phyloP scores from a whole-genome alignment of 2,888 invertebrate species.

The Tipula helvola region DNA sequence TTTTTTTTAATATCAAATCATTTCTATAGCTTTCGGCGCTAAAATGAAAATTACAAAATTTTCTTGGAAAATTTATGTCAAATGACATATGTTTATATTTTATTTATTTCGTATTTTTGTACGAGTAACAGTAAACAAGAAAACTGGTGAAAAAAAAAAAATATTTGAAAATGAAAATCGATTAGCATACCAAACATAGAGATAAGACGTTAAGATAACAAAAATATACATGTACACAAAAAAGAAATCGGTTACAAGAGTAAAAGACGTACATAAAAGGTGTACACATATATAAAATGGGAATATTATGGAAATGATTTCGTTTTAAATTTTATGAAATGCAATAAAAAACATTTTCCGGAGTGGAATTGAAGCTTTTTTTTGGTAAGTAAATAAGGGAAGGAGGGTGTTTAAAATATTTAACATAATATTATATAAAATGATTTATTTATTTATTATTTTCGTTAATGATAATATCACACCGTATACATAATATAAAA shows the following conservation, averaged over 20 bases:
- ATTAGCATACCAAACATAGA: neutral
- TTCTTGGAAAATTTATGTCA: neutral
- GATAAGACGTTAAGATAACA: neutral
- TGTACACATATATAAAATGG: neutral
- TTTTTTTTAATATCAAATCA: neutral
- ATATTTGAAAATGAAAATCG: neutral
- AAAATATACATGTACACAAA: neutral
- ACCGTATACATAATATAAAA: neutral
- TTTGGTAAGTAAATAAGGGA: neutral
- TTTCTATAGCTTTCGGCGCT: neutral
- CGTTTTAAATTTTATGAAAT: neutral
- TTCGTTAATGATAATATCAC: neutral
- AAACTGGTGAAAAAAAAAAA: neutral
- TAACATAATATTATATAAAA: neutral
- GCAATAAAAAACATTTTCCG: neutral
- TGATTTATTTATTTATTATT: neutral
- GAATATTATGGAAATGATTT: neutral
- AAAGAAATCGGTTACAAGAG: neutral
- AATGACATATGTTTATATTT: neutral
- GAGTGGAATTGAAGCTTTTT: neutral
- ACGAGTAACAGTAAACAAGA: neutral
- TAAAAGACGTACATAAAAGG: neutral
- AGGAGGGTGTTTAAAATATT: neutral
- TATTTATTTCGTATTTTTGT: neutral
- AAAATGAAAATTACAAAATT: constrained; percentile 4